Conservation (phyloP, 2,888 invertebrate species). For the Rotaria magnacalcarata region DNA sequence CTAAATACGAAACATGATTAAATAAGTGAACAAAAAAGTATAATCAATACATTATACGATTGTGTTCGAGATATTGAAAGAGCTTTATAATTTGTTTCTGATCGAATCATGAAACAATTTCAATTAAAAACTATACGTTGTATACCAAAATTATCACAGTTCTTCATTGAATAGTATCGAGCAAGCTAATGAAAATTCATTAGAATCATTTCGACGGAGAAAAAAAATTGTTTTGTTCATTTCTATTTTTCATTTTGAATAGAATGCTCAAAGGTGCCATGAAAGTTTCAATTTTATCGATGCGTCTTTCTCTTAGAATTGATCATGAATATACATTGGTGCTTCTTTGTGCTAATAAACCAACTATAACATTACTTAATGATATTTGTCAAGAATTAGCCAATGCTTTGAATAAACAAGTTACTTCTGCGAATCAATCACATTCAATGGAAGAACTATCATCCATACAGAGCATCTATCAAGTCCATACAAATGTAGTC, state of each 20-base stretch:
- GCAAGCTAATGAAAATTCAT: neutral
- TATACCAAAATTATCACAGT: neutral
- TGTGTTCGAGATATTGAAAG: neutral
- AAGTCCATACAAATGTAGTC: neutral
- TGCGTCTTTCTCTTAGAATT: neutral
- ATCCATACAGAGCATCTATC: neutral
- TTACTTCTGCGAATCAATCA: neutral
- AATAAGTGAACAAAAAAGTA: neutral
- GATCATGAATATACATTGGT: neutral
- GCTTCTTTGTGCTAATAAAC: constrained; percentile 33
- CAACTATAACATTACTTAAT: neutral
- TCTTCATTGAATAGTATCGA: neutral
- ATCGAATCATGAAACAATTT: neutral
- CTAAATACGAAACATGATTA: neutral
- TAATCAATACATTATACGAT: neutral
- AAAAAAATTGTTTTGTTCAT: neutral
- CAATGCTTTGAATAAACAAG: neutral
- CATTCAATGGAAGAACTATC: neutral
- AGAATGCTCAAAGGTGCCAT: constrained; percentile 36
- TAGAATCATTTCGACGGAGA: neutral
- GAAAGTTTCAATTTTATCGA: constrained; percentile 3
- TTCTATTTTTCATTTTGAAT: neutral
- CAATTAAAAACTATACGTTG: neutral
- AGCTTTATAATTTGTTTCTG: neutral
- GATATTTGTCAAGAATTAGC: constrained; percentile 26